phyloP scores from a whole-genome alignment of 2,113 vertebrate genomes.

The Chaetorhynchus papuensis region DNA sequence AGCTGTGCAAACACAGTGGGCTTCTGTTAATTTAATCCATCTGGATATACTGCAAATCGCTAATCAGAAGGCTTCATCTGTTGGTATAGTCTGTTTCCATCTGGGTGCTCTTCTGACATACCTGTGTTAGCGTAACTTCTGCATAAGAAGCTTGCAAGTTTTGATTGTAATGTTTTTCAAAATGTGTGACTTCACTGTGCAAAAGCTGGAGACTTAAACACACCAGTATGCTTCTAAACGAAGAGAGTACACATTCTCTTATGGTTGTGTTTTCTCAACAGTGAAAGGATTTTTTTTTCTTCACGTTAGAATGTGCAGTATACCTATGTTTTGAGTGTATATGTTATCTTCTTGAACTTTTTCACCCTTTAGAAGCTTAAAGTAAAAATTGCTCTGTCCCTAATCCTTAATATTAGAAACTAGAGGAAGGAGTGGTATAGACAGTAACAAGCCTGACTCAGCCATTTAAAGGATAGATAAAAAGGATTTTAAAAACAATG shows the following conservation, averaged over 20 bases:
- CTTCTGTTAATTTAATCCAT: not conserved
- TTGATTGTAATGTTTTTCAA: not conserved
- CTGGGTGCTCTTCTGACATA: not conserved
- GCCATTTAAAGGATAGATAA: not conserved
- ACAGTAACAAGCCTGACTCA: not conserved
- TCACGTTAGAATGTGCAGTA: not conserved
- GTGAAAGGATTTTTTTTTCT: not conserved
- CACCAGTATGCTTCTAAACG: not conserved
- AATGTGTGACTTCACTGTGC: not conserved
- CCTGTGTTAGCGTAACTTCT: fast-evolving
- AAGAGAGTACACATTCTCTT: not conserved
- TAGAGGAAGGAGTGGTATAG: not conserved
- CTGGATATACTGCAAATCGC: not conserved
- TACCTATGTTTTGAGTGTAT: not conserved
- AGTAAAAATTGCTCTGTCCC: not conserved
- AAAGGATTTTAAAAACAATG: not conserved
- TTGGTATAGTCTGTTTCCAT: not conserved
- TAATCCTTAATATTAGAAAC: not conserved
- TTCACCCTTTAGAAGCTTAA: not conserved
- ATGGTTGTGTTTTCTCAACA: not conserved
- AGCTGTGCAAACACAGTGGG: not conserved
- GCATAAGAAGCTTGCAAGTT: not conserved
- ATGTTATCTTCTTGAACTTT: not conserved
- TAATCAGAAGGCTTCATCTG: not conserved
- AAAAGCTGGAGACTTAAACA: not conserved